Evolutionary conservation across 2,113 vertebrate genomes (phyloP).

Genomic region (Passer domesticus): DNA sequence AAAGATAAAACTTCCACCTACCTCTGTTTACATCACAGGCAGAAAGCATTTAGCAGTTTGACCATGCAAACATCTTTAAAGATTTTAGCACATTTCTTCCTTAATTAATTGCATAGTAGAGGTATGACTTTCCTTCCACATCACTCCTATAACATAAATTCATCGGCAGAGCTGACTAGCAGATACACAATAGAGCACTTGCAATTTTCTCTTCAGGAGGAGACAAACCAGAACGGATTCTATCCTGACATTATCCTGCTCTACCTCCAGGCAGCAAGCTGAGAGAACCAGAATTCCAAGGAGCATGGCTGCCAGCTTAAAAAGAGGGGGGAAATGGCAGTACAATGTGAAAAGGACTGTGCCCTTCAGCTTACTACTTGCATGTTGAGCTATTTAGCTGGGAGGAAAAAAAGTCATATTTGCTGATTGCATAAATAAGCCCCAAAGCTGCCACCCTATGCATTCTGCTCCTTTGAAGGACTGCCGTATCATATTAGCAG

Average conservation of each 20-base stretch:
- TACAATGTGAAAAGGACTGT: neutral
- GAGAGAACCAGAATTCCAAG: neutral
- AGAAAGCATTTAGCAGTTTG: neutral
- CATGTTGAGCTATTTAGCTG: neutral
- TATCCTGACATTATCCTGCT: neutral
- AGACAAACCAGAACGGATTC: neutral
- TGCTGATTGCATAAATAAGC: constrained; percentile 21
- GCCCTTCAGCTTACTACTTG: neutral
- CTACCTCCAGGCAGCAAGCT: neutral
- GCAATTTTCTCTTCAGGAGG: neutral
- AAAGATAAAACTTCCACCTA: neutral
- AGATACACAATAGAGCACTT: neutral
- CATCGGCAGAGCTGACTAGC: neutral
- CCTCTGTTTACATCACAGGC: neutral
- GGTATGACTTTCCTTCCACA: neutral
- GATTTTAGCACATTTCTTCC: neutral
- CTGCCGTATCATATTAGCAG: constrained; percentile 38
- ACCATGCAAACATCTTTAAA: neutral
- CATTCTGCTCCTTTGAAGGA: neutral
- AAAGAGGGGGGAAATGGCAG: neutral
- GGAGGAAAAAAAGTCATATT: neutral
- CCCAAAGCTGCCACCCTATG: neutral
- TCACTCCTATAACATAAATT: neutral
- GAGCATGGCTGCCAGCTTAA: neutral
- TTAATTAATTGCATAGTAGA: neutral